phyloP scores from a whole-genome alignment of 92 coral and sea anemone species.

The Montipora capitata region DNA sequence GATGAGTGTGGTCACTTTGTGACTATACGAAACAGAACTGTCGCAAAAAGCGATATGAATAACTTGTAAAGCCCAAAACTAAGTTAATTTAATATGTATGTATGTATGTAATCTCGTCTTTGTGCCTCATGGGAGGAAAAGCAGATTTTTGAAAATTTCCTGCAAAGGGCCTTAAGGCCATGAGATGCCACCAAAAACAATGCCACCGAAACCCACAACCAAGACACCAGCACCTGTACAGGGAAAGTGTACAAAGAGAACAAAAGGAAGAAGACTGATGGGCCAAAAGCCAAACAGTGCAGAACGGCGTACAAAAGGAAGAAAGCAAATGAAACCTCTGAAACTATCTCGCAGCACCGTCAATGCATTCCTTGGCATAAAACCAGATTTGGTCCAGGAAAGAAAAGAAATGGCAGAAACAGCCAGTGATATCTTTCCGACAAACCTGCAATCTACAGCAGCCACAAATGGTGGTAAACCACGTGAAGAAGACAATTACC shows the following conservation, averaged over 20 bases:
- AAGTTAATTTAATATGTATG: too few relatives aligned
- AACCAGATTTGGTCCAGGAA: not conserved
- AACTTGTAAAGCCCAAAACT: too few relatives aligned
- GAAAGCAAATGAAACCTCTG: constrained; percentile 22
- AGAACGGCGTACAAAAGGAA: constrained; percentile 1
- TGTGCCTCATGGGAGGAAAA: too few relatives aligned
- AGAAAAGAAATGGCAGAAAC: constrained; percentile 10
- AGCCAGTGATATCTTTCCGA: constrained; percentile 6
- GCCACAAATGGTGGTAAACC: not conserved
- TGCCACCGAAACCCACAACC: too few relatives aligned
- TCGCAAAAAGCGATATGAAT: too few relatives aligned
- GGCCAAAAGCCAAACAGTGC: constrained; percentile 23
- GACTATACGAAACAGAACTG: too few relatives aligned
- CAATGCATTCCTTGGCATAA: constrained; percentile 9
- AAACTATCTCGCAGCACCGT: constrained; percentile 26
- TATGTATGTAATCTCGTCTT: too few relatives aligned
- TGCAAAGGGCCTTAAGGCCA: too few relatives aligned
- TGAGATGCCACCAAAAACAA: too few relatives aligned
- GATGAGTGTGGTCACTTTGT: too few relatives aligned
- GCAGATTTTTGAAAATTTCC: too few relatives aligned
- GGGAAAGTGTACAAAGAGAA: constrained; percentile 17
- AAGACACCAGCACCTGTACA: not conserved
- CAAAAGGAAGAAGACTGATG: constrained; percentile 34
- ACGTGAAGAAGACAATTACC: too few relatives aligned
- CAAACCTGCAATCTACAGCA: constrained; percentile 5